Conservation (phyloP, 2,113 vertebrate species). For the Clarias magur region DNA sequence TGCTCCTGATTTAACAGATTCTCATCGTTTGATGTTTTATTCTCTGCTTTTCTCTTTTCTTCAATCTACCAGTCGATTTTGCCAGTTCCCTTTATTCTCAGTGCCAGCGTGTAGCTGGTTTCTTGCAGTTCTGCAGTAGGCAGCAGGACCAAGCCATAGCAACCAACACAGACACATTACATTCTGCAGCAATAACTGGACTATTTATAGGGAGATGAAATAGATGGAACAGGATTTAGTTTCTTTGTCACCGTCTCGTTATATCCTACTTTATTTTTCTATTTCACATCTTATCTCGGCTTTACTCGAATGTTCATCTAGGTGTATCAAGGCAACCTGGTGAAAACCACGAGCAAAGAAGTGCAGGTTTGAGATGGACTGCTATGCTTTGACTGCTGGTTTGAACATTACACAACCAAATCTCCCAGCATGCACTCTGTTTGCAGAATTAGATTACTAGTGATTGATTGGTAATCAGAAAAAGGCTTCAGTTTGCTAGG, state of each 20-base stretch:
- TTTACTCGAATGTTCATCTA: background rate
- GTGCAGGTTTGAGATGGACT: background rate
- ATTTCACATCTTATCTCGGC: background rate
- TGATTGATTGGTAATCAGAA: background rate
- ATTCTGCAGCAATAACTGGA: slow-evolving; percentile 12
- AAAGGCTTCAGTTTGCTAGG: too few relatives aligned
- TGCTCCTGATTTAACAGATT: background rate
- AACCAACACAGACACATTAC: background rate
- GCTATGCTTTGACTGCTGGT: background rate
- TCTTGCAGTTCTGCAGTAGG: slow-evolving; percentile 19
- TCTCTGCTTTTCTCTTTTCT: background rate
- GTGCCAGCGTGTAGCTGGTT: slow-evolving; percentile 19
- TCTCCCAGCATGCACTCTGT: background rate
- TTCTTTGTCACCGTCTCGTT: background rate
- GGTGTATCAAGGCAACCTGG: background rate
- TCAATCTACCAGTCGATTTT: background rate
- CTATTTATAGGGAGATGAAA: background rate
- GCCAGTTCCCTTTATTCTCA: slow-evolving; percentile 36
- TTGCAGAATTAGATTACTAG: background rate
- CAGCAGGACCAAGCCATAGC: slow-evolving; percentile 1
- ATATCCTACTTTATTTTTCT: slow-evolving; percentile 16
- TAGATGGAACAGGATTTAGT: slow-evolving; percentile 6
- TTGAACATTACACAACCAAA: background rate
- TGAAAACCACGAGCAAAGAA: background rate
- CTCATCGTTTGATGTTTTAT: slow-evolving; percentile 7